Evolutionary conservation across 1,140 invertebrate species (phyloP).

Genomic region (Polypedilum pembai): DNA sequence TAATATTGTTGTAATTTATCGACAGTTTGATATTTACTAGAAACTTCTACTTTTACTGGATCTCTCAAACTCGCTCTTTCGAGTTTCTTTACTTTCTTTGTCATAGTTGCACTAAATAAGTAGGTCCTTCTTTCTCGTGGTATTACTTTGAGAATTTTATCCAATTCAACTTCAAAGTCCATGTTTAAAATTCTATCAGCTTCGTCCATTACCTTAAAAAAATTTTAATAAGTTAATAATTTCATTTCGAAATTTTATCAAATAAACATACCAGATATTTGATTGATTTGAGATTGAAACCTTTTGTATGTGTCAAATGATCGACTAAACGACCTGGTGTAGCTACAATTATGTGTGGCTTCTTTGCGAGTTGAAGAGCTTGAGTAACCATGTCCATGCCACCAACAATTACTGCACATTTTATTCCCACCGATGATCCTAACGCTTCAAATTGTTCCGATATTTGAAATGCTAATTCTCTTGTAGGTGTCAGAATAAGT

Average conservation of each 20-base stretch:
- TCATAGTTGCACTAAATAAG: constrained; percentile 97
- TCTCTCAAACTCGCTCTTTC: constrained; percentile 88
- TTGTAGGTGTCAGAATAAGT: constrained; percentile 88
- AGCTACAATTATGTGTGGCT: constrained; percentile 91
- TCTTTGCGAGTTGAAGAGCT: constrained; percentile 80
- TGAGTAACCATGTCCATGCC: constrained; percentile 98
- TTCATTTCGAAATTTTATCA: too few relatives aligned
- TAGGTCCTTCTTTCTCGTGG: constrained; percentile 81
- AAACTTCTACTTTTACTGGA: constrained; percentile 93
- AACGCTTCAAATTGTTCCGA: constrained; percentile 93
- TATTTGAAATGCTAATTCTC: constrained; percentile 95
- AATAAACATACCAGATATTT: constrained; percentile 67
- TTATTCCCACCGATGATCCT: constrained; percentile 77
- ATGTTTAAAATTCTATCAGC: constrained; percentile 92
- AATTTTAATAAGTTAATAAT: too few relatives aligned
- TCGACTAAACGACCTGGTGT: constrained; percentile 86
- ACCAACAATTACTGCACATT: constrained; percentile 92
- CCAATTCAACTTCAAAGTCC: constrained; percentile 93
- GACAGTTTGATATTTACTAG: constrained; percentile 96
- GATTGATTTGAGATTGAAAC: constrained; percentile 78
- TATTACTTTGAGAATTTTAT: constrained; percentile 90
- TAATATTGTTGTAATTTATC: constrained; percentile 94
- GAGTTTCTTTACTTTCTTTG: constrained; percentile 94
- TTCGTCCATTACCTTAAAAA: constrained; percentile 81
- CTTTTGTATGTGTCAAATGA: constrained; percentile 90